Base-by-base conservation (phyloP, 2,888 invertebrate genomes). In the Esperia sulphurella region DNA sequence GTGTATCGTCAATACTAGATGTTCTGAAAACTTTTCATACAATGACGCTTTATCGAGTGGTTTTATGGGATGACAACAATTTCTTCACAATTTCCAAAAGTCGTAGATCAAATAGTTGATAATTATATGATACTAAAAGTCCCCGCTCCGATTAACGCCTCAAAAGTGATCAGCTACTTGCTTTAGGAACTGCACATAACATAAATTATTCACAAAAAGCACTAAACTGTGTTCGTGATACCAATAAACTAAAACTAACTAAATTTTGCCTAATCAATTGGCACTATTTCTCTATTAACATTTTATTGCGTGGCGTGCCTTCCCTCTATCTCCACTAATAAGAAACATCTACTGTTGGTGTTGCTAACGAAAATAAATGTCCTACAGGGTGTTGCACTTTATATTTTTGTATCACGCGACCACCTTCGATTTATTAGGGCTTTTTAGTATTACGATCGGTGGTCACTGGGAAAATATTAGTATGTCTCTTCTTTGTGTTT, bases 331-430 rank as follows among this genome's bases (percentile, higher is more conserved):
- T 75, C 58, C 61, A 57, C 71, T 77, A 76, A 81, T 78, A 77
- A 78, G 71, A 77, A 75, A 67, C n/a, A 35, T n/a, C 37, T 9
- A 41, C 13, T 43, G 43, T 48, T 75, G 65, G 64, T 63, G 61
- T 72, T 75, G 61, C 71, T 80, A 83, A 85, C 81, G 75, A 83
- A 83, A 79, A 84, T 73, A 78, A 84, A 85, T 81, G 79, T 75
- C 74, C 74, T 58, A 60, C 65, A 66, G 71, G 82, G 79, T 83
- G 83, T 76, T 76, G 71, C 67, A 71, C 79, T 85, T 84, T 79
- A 84, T 83, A 80, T 76, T 79, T 75, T 72, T 71, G 65, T 69
- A 72, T 65, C 85, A 85, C 83, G 85, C 84, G 14, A 39, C 2
- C 39, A 8, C 8, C 39, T 39, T 39, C 14, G 39, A 39, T 39